Evolutionary conservation across 2,888 invertebrate species (phyloP), one percentile per base, ranked within the genome.

Genomic region (Cremastinae sp.): DNA sequence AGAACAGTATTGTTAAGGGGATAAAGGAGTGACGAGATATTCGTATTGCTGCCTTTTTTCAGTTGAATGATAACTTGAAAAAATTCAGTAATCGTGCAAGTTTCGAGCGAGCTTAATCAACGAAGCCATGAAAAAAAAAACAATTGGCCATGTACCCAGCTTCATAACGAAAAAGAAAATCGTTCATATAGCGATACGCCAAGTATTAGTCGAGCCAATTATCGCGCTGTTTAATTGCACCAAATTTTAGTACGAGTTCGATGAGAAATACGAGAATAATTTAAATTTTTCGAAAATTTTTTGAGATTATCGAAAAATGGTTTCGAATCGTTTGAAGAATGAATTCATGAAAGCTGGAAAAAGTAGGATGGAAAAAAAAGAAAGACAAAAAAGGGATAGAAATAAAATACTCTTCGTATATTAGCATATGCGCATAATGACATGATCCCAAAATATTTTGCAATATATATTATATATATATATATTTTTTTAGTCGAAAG

Each of bases 371-470:
- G 55, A 56, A 22, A 39, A 43, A 56, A 49, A 68, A 75, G 70
- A 71, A 68, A 58, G 45, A 39, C 65, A 72, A 56, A 49, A 55
- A 61, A 45, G 18, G 18, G 43, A 74, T 43, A 73, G 64, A 72
- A 77, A 66, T 43, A 43, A 59, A 81, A 81, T 82, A 80, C 80
- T 82, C 81, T 80, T 80, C 79, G 78, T 82, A 82, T 79, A 76
- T 74, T 75, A 83, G 78, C 74, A 79, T 77, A 73, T 73, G 59
- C 69, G 72, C 73, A 76, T 76, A 73, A 79, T 76, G 78, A 82
- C 78, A 79, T 79, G 80, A 81, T 79, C 79, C 80, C 78, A 81
- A 81, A 82, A 82, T 82, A 83, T 84, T 83, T 84, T 82, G 82
- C 83, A 83, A 79, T 69, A 83, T 80, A 82, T 43, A 43, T n/a